These are phyloP conservation scores for Catharus bicknelli DNA, from an alignment of 2,113 vertebrate genomes.

Conservation along the genomic window DNA sequence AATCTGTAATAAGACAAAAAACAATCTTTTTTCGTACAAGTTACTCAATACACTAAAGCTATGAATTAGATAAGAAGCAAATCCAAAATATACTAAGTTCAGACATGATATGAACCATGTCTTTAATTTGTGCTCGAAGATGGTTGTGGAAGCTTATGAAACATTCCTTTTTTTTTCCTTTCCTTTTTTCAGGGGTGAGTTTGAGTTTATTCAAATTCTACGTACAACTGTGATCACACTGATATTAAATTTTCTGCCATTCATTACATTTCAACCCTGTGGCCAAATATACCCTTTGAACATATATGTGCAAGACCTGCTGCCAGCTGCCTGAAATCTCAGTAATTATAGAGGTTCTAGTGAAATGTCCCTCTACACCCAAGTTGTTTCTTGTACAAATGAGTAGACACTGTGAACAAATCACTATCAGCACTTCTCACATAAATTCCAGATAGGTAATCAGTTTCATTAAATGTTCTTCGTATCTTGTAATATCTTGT, in stretches of 20 bases:
- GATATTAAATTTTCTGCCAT: background rate
- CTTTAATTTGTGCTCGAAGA: conserved; percentile 20
- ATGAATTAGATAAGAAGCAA: background rate
- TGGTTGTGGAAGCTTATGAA: conserved; percentile 7
- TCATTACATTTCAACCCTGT: background rate
- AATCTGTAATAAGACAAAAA: background rate
- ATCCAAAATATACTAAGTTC: background rate
- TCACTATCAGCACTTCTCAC: background rate
- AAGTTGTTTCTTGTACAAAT: background rate
- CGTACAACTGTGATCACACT: background rate
- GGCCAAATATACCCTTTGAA: background rate
- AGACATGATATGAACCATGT: background rate
- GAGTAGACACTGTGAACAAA: background rate
- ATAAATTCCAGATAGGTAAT: background rate
- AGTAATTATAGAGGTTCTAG: background rate
- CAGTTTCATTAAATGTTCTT: background rate
- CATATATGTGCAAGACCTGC: background rate
- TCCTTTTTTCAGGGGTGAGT: fast-evolving
- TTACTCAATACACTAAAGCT: background rate
- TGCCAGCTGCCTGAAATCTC: background rate
- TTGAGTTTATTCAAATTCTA: background rate
- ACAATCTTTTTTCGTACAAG: background rate
- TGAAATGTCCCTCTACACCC: background rate
- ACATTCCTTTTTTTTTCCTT: background rate
- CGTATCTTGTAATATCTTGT: no score